Percentiles rank a stretch among this genome's conserved stretches.
These are phyloP conservation scores for Xiphias gladius DNA, from an alignment of 2,113 vertebrate genomes.

Conservation along the genomic window DNA sequence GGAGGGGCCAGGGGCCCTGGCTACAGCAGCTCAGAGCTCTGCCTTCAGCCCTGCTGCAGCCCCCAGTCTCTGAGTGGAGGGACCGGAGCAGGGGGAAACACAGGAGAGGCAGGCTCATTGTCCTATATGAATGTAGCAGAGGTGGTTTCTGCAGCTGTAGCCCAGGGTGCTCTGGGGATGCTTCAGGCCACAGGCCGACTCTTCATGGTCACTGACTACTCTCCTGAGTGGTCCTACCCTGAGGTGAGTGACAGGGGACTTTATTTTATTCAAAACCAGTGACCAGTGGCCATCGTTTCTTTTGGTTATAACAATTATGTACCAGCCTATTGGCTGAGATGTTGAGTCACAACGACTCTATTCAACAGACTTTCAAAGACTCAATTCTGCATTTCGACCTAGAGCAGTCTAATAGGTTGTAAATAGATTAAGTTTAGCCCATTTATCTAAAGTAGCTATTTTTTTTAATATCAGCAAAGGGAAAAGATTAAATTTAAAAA, in stretches of 20 bases:
- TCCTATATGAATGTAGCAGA: conserved; percentile 98
- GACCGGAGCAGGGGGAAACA: conserved; percentile 73
- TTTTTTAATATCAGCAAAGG: background rate
- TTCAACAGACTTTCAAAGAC: background rate
- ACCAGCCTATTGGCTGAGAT: background rate
- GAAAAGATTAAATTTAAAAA: background rate
- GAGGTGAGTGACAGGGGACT: conserved; percentile 88
- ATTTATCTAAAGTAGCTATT: background rate
- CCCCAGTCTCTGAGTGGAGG: conserved; percentile 90
- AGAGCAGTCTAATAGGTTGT: background rate
- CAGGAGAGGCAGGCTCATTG: conserved; percentile 89
- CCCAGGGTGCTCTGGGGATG: conserved; percentile 93
- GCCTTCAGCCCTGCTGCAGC: conserved; percentile 95
- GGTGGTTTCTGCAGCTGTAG: conserved; percentile 94
- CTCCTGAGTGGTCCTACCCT: conserved; percentile 98
- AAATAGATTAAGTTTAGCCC: background rate
- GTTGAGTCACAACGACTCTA: background rate
- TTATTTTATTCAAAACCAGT: background rate
- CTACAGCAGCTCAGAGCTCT: conserved; percentile 94
- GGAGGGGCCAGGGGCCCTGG: conserved; percentile 87
- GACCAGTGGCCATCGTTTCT: background rate
- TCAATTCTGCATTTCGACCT: background rate
- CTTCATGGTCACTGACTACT: conserved; percentile 99
- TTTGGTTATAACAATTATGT: background rate
- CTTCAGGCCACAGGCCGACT: conserved; percentile 95